A percentile compares a stretch with the other conserved stretches of the same genome.
Conservation (phyloP, 1,140 invertebrate species). For the Chrysoperla carnea region DNA sequence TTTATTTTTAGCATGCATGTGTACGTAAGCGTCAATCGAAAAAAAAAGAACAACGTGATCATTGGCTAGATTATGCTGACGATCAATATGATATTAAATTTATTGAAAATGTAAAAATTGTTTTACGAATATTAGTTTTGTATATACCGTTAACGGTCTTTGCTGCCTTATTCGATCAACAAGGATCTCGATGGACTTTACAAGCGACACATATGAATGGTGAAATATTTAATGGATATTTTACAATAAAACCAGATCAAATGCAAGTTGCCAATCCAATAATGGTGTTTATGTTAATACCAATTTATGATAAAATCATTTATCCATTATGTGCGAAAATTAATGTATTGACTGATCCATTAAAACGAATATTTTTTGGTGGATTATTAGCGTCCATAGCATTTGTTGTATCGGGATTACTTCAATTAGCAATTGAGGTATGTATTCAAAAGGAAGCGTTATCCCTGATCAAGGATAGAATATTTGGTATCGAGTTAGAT, state of each 20-base stretch:
- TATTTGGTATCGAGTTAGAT: too few relatives aligned
- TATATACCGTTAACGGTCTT: conserved; percentile 51
- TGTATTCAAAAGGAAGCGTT: too few relatives aligned
- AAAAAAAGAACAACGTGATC: conserved; percentile 21
- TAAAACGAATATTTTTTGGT: conserved; percentile 47
- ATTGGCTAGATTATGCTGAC: conserved; percentile 50
- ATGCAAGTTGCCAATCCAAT: conserved; percentile 47
- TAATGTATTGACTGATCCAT: conserved; percentile 26
- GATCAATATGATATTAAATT: conserved; percentile 34
- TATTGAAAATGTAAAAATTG: conserved; percentile 34
- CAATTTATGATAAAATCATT: conserved; percentile 37
- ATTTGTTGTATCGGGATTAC: conserved; percentile 28
- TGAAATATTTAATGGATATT: conserved; percentile 20
- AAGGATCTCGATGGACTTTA: conserved; percentile 50
- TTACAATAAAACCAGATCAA: conserved; percentile 40
- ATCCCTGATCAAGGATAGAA: too few relatives aligned
- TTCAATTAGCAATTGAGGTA: conserved; percentile 23
- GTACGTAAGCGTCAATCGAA: conserved; percentile 3
- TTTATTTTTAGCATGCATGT: conserved; percentile 5
- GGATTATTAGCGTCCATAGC: conserved; percentile 41
- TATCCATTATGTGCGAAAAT: conserved; percentile 25
- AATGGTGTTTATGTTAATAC: conserved; percentile 45
- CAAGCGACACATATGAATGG: conserved; percentile 52
- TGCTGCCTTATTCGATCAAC: conserved; percentile 44
- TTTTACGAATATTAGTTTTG: conserved; percentile 26